Percentiles rank a stretch among this genome's conserved stretches.
phyloP scores from a whole-genome alignment of 2,797 vertebrate genomes.

The Molossus molossus region DNA sequence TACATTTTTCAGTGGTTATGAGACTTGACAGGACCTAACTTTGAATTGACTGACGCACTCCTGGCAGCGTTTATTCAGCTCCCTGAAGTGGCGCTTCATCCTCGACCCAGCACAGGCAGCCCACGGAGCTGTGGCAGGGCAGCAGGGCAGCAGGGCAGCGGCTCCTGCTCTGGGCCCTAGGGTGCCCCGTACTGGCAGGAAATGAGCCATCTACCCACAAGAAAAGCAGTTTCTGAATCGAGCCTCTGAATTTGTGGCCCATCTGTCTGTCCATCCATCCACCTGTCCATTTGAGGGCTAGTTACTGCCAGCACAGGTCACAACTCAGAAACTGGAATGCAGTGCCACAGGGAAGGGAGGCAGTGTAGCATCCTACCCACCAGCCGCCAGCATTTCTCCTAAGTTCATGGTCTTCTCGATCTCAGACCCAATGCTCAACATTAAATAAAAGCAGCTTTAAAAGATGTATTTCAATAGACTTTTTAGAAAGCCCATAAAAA shows the following conservation, averaged over 20 bases:
- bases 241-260: neutral
- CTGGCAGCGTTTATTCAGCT: conserved; percentile 69
- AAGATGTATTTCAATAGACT: conserved; percentile 73
- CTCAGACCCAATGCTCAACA: neutral
- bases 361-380: neutral
- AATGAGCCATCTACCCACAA: neutral
- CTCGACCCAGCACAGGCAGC: neutral
- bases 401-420: neutral
- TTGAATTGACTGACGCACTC: conserved; percentile 69
- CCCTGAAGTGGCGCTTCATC: conserved; percentile 18
- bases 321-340: neutral
- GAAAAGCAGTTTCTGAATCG: neutral
- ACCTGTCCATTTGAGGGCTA: neutral
- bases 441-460: conserved; percentile 45
- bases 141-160: neutral
- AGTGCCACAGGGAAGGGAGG: neutral
- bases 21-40: conserved; percentile 75
- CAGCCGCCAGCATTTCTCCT: neutral
- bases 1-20: conserved; percentile 58
- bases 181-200: neutral
- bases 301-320: neutral
- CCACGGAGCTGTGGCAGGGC: neutral
- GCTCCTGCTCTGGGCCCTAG: neutral
- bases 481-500: conserved; percentile 75
- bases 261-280: neutral